Percentiles rank a stretch among this genome's conserved stretches.
These are phyloP conservation scores for Rhopalosiphum nymphaeae DNA, from an alignment of 2,888 invertebrate genomes.

Conservation along the genomic window DNA sequence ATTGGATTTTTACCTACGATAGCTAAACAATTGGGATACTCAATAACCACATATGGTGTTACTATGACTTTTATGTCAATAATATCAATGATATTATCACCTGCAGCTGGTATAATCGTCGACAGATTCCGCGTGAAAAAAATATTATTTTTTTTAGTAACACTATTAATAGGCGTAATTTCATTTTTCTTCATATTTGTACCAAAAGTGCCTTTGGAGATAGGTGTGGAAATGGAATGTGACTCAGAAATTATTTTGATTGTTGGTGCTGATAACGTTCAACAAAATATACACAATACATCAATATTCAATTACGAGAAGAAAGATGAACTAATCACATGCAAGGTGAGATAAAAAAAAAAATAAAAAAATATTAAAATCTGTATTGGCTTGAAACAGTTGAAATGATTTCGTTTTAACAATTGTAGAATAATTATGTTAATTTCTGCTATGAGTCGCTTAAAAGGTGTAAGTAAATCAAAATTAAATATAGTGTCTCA, in stretches of 20 bases:
- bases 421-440: not conserved
- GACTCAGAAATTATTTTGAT: not conserved
- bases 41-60: slow-evolving; percentile 82
- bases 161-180: not conserved
- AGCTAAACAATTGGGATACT: slow-evolving; percentile 86
- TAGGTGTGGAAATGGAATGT: not conserved
- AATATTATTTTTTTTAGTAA: slow-evolving; percentile 73
- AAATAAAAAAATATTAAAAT: not conserved
- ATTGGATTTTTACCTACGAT: slow-evolving; percentile 80
- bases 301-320: not conserved
- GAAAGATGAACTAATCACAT: not conserved
- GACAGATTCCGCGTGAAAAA: slow-evolving; percentile 84
- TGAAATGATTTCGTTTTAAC: not conserved
- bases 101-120: slow-evolving; percentile 83
- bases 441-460: not conserved
- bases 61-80: slow-evolving; percentile 85
- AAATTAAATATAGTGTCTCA: not conserved
- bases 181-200: slow-evolving; percentile 27
- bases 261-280: not conserved
- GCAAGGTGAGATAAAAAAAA: not conserved
- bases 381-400: not conserved
- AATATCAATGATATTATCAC: slow-evolving; percentile 84
- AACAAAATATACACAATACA: not conserved
- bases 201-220: not conserved
- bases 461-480: not conserved